Base-by-base conservation (phyloP, 2,797 vertebrate genomes). In the Rhinophrynus dorsalis region DNA sequence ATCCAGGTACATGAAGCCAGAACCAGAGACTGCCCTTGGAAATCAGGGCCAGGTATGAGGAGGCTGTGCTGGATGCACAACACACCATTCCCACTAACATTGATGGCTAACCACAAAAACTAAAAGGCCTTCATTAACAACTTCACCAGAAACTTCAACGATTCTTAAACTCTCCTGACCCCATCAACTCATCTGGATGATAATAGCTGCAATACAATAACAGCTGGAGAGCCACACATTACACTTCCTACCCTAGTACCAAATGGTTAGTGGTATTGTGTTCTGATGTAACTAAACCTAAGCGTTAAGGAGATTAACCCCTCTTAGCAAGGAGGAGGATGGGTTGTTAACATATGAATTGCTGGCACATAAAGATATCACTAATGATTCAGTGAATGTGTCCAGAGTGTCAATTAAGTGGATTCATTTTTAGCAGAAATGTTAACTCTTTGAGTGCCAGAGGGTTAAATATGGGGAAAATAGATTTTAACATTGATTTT, bases 241-340 rank as follows among this genome's bases (percentile, higher is more conserved):
- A 6, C 37, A 40, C 13, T n/a, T 6, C 2, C 3, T 2, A 6
- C 37, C 15, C 1, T 13, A 40, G 13, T 12, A 15, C 4, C 6
- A 12, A 15, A 40, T 40, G 32, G 32, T 35, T n/a, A n/a, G n/a
- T n/a, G n/a, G 32, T 6, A 5, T 45, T 5, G 20, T 33, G 35
- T 44, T 60, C 11, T 58, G 61, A 3, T 55, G 44, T 59, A 73
- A 55, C 68, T 79, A 79, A 80, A 78, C 73, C 29, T 75, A 74
- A 68, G 67, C 56, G 44, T 79, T 83, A 81, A 74, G 68, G 35
- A 63, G 76, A 78, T 82, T 66, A 77, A 0, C 40, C 9, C 30
- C 74, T 79, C 79, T 80, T 81, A 79, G 45, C 27, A 38, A 67
- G 2, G 27, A 29, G 42, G 1, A 50, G 20, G 32, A 42, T 30